Evolutionary conservation across 2,888 invertebrate species (phyloP).

Genomic region (Chydorus sphaericus): DNA sequence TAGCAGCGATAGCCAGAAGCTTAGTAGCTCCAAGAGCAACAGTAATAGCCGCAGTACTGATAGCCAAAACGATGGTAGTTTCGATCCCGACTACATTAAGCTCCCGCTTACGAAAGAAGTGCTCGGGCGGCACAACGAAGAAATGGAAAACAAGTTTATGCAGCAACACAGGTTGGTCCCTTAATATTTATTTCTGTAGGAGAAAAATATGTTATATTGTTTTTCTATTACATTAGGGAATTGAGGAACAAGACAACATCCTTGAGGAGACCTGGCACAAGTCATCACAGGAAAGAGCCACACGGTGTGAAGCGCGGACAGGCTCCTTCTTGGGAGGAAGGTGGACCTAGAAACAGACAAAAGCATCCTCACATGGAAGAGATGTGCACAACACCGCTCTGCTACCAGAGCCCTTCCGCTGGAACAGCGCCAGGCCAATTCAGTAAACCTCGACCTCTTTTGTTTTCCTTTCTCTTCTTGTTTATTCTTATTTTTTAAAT

Average conservation of each 20-base stretch:
- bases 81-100: background rate
- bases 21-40: constrained; percentile 8
- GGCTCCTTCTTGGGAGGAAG: constrained; percentile 43
- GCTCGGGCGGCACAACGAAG: constrained; percentile 48
- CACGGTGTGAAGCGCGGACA: constrained; percentile 47
- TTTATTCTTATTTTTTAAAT: background rate
- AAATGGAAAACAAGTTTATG: constrained; percentile 65
- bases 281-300: constrained; percentile 23
- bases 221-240: no score
- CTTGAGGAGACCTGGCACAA: background rate
- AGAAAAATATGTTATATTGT: background rate
- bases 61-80: background rate
- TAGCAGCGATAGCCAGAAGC: constrained; percentile 1
- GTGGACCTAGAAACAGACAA: constrained; percentile 34
- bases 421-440: background rate
- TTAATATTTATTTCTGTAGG: background rate
- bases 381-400: background rate
- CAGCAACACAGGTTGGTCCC: constrained; percentile 39
- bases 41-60: background rate
- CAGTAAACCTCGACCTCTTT: background rate
- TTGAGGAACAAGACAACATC: background rate
- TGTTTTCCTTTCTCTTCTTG: background rate
- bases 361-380: constrained; percentile 35
- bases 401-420: background rate
- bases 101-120: constrained; percentile 1